Evolutionary conservation across 2,797 vertebrate genomes (phyloP).

Genomic region (Crenichthys baileyi): DNA sequence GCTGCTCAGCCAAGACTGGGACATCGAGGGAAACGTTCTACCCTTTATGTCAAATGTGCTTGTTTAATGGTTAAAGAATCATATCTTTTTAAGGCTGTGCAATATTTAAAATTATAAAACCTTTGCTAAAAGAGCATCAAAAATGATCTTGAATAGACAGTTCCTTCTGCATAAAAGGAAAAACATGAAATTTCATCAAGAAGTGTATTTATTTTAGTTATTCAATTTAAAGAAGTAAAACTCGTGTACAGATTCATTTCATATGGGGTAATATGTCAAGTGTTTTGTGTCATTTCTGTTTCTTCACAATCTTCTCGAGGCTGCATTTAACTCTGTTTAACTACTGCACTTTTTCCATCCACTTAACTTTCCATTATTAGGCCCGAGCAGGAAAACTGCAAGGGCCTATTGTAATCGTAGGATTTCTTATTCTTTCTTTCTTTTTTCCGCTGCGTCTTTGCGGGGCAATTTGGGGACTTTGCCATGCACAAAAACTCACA

Average conservation of each 20-base stretch:
- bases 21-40: slow-evolving; percentile 49
- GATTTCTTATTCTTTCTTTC: too few species aligned
- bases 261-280: not conserved
- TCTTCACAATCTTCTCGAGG: not conserved
- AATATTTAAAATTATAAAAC: not conserved
- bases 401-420: too few species aligned
- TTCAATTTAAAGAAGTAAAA: not conserved
- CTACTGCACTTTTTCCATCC: not conserved
- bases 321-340: not conserved
- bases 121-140: not conserved
- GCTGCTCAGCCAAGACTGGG: slow-evolving; percentile 38
- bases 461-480: too few species aligned
- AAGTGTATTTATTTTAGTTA: not conserved
- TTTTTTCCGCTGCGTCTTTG: too few species aligned
- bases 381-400: too few species aligned
- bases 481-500: too few species aligned
- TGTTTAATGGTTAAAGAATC: not conserved
- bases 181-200: not conserved
- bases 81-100: too few species aligned
- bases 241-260: not conserved
- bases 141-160: not conserved
- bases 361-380: not conserved
- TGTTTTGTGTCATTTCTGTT: not conserved
- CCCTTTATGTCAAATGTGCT: not conserved
- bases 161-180: not conserved